Evolutionary conservation across 1,140 invertebrate genomes (phyloP).

Genomic region (Leptopilina clavipes): DNA sequence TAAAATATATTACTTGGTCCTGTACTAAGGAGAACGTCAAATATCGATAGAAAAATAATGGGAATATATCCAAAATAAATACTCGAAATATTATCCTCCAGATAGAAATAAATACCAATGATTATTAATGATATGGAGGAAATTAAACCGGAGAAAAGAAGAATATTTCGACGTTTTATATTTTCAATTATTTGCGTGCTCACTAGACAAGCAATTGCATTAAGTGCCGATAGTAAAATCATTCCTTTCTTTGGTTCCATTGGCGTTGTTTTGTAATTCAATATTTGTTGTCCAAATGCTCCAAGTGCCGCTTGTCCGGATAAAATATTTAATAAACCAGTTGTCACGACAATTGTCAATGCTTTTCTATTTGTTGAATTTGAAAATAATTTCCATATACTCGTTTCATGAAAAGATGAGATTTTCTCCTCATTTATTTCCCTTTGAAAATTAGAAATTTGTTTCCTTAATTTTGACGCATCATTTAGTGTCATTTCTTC

Average conservation of each 20-base stretch:
- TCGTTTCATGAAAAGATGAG: background rate
- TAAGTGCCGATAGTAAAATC: background rate
- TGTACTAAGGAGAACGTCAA: background rate
- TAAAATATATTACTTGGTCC: slow-evolving; percentile 23
- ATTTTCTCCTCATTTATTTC: background rate
- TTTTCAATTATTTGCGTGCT: background rate
- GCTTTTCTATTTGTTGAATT: background rate
- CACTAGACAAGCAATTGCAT: background rate
- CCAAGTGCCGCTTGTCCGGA: background rate
- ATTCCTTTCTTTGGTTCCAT: background rate
- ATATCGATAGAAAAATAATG: background rate
- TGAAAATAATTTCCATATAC: slow-evolving; percentile 1
- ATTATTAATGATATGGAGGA: background rate
- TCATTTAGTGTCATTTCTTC: background rate
- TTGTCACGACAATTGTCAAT: background rate
- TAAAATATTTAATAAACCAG: background rate
- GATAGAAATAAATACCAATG: background rate
- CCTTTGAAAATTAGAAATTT: too few species aligned
- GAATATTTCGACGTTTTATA: background rate
- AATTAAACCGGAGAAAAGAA: background rate
- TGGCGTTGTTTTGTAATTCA: background rate
- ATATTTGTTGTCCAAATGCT: slow-evolving; percentile 5
- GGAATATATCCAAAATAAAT: background rate
- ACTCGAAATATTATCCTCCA: background rate
- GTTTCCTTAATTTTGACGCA: background rate